Evolutionary conservation across 2,888 invertebrate species (phyloP).

Genomic region (Eupsilia transversa): DNA sequence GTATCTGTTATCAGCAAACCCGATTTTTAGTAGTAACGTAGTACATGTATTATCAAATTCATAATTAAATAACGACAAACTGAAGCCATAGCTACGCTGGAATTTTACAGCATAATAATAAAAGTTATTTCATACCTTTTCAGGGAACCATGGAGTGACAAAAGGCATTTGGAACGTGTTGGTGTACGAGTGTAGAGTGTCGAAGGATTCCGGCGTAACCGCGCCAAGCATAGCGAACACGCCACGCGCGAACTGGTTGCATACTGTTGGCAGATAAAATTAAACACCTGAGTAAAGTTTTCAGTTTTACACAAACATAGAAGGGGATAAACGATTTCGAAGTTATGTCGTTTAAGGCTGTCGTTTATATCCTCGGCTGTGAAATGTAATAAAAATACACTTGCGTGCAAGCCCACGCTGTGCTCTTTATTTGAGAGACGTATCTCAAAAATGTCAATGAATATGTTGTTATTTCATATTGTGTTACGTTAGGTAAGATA

Average conservation of each 20-base stretch:
- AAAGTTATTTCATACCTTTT: constrained; percentile 91
- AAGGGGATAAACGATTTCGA: background rate
- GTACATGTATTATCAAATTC: background rate
- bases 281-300: constrained; percentile 25
- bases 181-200: constrained; percentile 97
- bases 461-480: background rate
- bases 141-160: constrained; percentile 98
- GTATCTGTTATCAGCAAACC: background rate
- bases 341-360: background rate
- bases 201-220: constrained; percentile 98
- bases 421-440: background rate
- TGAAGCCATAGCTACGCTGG: background rate
- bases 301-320: background rate
- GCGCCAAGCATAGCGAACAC: constrained; percentile 97
- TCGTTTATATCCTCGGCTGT: too few relatives aligned
- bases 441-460: background rate
- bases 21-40: background rate
- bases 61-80: background rate
- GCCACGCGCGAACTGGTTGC: constrained; percentile 96
- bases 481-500: background rate
- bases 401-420: background rate
- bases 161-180: constrained; percentile 99
- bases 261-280: constrained; percentile 91
- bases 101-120: background rate
- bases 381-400: background rate